A percentile compares a stretch with the other conserved stretches of the same genome.
phyloP scores from a whole-genome alignment of 1,140 invertebrate genomes.

The Parasteatoda tepidariorum region DNA sequence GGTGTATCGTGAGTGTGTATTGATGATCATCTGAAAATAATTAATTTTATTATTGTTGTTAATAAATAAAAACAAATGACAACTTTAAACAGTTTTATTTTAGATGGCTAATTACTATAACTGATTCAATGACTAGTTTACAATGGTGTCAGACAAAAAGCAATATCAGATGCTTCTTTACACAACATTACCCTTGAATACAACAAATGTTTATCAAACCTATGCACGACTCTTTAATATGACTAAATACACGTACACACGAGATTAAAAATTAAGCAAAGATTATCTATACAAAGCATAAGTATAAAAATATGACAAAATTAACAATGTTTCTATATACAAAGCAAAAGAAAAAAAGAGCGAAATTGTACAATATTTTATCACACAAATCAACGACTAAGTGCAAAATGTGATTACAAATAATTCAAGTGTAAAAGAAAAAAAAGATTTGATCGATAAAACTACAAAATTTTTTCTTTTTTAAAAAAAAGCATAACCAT shows the following conservation, averaged over 20 bases:
- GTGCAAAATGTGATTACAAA: not conserved
- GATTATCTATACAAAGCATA: not conserved
- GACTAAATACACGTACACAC: not conserved
- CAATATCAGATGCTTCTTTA: slow-evolving; percentile 1
- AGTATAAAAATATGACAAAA: not conserved
- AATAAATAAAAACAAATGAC: not conserved
- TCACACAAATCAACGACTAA: not conserved
- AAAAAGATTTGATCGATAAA: not conserved
- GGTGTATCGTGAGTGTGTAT: no score
- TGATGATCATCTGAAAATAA: no score
- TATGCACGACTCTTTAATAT: not conserved
- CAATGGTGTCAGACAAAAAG: slow-evolving; percentile 32
- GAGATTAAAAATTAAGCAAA: not conserved
- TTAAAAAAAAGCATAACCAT: not conserved
- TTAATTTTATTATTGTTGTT: no score
- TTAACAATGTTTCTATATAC: not conserved
- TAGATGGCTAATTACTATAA: slow-evolving; percentile 17
- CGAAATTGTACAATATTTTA: not conserved
- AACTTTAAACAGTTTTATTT: not conserved
- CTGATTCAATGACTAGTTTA: slow-evolving; percentile 52
- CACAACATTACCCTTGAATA: not conserved
- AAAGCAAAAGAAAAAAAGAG: no score
- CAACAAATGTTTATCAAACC: not conserved
- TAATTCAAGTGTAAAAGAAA: not conserved
- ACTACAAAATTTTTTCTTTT: not conserved